A percentile compares a stretch with the other conserved stretches of the same genome.
Evolutionary conservation across 35 echinoderm and acorn worm genomes (phyloP).

Genomic region (Ptychodera flava): DNA sequence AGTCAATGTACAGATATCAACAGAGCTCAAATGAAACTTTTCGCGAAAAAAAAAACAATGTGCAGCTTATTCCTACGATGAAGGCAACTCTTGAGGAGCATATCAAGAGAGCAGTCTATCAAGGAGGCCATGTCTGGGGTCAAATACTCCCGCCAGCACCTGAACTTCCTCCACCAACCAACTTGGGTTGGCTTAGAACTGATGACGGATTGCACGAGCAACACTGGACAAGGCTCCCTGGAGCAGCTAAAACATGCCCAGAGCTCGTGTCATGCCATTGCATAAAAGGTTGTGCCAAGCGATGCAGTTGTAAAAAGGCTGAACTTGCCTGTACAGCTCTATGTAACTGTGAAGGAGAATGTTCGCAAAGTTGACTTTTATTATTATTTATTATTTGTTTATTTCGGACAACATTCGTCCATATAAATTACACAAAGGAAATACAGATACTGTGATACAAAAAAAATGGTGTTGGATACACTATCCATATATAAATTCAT

Average conservation of each 20-base stretch:
- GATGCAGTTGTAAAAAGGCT: slow-evolving; percentile 2
- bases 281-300: slow-evolving; percentile 10
- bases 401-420: too few species aligned
- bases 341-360: not conserved
- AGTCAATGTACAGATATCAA: slow-evolving; percentile 16
- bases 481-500: too few species aligned
- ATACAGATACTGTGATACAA: too few species aligned
- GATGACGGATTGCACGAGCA: not conserved
- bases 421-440: too few species aligned
- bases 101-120: too few species aligned
- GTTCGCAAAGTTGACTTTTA: not conserved
- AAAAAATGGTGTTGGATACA: too few species aligned
- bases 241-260: not conserved
- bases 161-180: slow-evolving; percentile 20
- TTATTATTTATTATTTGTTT: too few species aligned
- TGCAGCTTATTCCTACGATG: slow-evolving; percentile 30
- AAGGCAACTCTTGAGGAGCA: slow-evolving; percentile 45
- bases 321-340: not conserved
- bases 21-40: too few species aligned
- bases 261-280: slow-evolving; percentile 13
- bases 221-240: slow-evolving; percentile 8
- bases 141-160: slow-evolving; percentile 16
- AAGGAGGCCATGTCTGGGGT: slow-evolving; percentile 38
- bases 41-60: slow-evolving; percentile 45
- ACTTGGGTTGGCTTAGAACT: slow-evolving; percentile 9